Evolutionary conservation across 1,140 invertebrate genomes (phyloP).

Genomic region (Metaphire vulgaris): DNA sequence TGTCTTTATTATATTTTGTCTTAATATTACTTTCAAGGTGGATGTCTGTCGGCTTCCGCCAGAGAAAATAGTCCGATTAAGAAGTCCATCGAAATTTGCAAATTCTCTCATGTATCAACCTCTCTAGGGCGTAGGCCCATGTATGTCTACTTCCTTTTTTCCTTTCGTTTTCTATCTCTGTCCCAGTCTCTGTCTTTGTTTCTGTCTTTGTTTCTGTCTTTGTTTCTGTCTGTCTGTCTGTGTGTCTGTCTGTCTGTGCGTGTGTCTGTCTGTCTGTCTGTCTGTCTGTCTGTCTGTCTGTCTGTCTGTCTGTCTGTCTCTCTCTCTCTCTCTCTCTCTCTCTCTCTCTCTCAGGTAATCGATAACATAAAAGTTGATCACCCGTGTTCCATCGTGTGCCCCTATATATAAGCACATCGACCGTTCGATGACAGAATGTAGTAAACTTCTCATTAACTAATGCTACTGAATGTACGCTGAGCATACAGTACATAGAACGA

Average conservation of each 20-base stretch:
- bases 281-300: conserved; percentile 1
- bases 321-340: not conserved
- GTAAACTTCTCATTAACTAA: not conserved
- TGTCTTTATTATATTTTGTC: no score
- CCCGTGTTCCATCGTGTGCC: not conserved
- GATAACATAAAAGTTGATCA: no score
- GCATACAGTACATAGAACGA: not conserved
- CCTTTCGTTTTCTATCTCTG: not conserved
- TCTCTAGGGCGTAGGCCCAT: no score
- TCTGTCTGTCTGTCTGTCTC: not conserved
- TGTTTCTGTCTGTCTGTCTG: not conserved
- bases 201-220: not conserved
- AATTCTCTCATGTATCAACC: no score
- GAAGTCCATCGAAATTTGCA: no score
- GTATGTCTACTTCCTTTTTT: not conserved
- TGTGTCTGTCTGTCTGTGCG: not conserved
- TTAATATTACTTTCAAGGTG: no score
- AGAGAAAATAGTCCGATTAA: no score
- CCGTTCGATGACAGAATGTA: not conserved
- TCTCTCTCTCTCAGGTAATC: not conserved
- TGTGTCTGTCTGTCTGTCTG: not conserved
- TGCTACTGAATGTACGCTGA: not conserved
- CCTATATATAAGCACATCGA: not conserved
- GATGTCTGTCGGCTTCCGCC: no score
- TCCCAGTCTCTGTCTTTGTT: not conserved